Evolutionary conservation across 2,888 invertebrate species (phyloP).

Genomic region (Drosophila melanosoma): DNA sequence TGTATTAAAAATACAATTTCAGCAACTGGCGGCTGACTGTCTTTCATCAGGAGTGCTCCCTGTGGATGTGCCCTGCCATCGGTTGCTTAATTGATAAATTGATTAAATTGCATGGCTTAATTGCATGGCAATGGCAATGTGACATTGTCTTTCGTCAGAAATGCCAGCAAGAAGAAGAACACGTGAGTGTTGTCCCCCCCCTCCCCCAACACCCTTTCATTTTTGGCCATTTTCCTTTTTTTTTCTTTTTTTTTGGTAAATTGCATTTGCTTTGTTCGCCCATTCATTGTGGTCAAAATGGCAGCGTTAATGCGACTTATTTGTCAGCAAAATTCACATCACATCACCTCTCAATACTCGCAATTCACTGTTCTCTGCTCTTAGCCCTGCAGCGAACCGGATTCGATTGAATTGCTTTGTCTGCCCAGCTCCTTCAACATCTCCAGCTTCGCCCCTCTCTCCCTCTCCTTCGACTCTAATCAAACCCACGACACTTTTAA

Average conservation of each 20-base stretch:
- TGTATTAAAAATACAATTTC: constrained; percentile 12
- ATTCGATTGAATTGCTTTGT: constrained; percentile 57
- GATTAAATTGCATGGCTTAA: constrained; percentile 78
- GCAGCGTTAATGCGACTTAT: constrained; percentile 73
- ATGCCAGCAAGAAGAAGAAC: constrained; percentile 22
- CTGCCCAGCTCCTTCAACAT: constrained; percentile 18
- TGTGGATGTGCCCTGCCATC: constrained; percentile 5
- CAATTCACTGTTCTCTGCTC: background rate
- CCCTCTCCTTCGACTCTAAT: background rate
- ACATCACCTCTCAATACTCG: background rate
- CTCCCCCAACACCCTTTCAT: constrained; percentile 42
- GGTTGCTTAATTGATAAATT: constrained; percentile 74
- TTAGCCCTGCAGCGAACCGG: constrained; percentile 20
- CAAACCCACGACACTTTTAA: constrained; percentile 16
- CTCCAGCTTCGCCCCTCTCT: background rate
- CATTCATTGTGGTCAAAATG: constrained; percentile 45
- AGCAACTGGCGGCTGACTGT: background rate
- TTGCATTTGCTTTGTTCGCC: constrained; percentile 65
- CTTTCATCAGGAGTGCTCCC: constrained; percentile 22
- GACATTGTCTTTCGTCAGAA: constrained; percentile 50
- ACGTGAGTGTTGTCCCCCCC: constrained; percentile 39
- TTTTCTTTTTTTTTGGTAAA: constrained; percentile 40
- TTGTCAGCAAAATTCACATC: constrained; percentile 64
- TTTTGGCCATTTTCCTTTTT: constrained; percentile 30
- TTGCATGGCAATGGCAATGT: constrained; percentile 56